Base-by-base conservation (phyloP, 2,888 invertebrate species). In the Didymodactylos carnosus region DNA sequence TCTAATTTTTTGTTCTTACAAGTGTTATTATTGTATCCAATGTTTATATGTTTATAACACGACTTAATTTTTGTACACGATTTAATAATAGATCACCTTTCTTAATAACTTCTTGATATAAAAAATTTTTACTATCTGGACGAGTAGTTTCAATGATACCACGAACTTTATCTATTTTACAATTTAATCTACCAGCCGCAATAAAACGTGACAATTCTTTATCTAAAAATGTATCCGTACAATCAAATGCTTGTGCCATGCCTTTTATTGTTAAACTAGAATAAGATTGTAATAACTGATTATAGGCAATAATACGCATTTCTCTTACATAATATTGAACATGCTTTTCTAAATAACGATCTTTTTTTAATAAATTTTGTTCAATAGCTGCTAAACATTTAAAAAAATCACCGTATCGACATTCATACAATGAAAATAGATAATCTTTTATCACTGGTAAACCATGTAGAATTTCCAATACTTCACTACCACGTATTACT, bases 31-130 rank as follows among this genome's bases (percentile, higher is more conserved):
- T n/a, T n/a, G n/a, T n/a, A n/a, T n/a, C n/a, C n/a, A n/a, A n/a
- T n/a, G n/a, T n/a, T 83, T 78, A 86, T 71, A 97, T 97, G 86
- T 98, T 98, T 84, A 99, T 98, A 79, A 99, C 97, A 82, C 97
- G 89, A 79, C 95, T 95, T 75, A 98, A 87, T 85, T 98, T 98
- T 86, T 99, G 98, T 79, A 98, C 92, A 80, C 98, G 88, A 84
- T 97, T 98, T 76, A 99, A 88, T 14, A 99, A 87, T 76, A 97
- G 87, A 85, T 99, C 98, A 11, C 98, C 98, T 83, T 98, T 95
- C 81, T 97, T 95, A 77, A 97, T 94, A 79, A 94, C 93, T 78
- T 84, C 91, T 86, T 98, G 97, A 86, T 98, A 99, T 80, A 89
- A 88, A 86, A 88, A 89, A 81, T 92, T 92, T 84, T 92, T 92